Evolutionary conservation across 2,113 vertebrate genomes (phyloP).

Genomic region (Oreochromis aureus): DNA sequence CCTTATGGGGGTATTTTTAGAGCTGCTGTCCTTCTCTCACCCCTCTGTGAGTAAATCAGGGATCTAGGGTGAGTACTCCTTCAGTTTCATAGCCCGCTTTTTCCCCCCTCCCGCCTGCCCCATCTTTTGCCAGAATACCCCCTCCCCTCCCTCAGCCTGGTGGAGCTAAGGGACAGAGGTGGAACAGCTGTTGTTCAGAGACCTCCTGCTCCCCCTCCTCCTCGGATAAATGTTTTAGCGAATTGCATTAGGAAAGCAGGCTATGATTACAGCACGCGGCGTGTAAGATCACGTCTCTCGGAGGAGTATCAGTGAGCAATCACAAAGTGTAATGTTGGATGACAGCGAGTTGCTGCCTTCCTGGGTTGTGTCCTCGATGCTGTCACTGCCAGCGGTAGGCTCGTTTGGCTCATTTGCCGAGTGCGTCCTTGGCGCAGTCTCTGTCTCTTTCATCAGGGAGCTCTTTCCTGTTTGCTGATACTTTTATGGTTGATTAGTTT

Average conservation of each 20-base stretch:
- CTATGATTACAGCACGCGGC: neutral
- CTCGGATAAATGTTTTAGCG: constrained; percentile 30
- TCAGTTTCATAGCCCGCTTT: constrained; percentile 21
- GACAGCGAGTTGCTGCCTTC: neutral
- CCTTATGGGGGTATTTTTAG: constrained; percentile 56
- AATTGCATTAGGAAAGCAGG: constrained; percentile 15
- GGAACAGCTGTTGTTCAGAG: constrained; percentile 38
- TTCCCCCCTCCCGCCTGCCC: neutral
- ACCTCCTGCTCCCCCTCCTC: constrained; percentile 1
- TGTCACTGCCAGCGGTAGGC: neutral
- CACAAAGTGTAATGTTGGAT: constrained; percentile 10
- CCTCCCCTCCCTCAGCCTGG: neutral
- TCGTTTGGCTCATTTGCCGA: constrained; percentile 24
- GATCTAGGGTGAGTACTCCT: constrained; percentile 33
- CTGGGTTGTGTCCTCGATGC: neutral
- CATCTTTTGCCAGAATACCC: neutral
- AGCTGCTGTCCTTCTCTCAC: constrained; percentile 55
- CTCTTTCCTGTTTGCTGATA: neutral
- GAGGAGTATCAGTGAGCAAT: constrained; percentile 24
- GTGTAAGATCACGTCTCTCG: neutral
- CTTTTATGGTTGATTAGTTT: constrained; percentile 6
- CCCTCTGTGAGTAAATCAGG: constrained; percentile 48
- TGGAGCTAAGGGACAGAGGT: constrained; percentile 30
- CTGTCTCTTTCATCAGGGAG: neutral
- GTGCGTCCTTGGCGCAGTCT: constrained; percentile 3